phyloP scores from a whole-genome alignment of 2,797 vertebrate species.

The Sparidentex hasta region DNA sequence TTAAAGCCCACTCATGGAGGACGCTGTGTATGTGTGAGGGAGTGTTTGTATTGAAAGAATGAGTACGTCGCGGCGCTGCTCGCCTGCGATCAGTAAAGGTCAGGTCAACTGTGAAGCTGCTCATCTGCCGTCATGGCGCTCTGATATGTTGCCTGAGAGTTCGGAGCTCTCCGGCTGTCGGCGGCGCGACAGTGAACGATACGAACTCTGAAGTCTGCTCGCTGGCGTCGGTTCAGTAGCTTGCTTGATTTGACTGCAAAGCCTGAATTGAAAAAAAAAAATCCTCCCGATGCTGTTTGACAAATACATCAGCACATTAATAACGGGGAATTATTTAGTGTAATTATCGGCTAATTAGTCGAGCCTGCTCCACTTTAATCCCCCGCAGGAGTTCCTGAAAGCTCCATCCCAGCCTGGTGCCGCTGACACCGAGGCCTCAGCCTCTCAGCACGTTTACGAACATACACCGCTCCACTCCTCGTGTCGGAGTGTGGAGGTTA shows the following conservation, averaged over 20 bases:
- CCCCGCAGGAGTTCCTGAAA: conserved; percentile 5
- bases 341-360: conserved; percentile 24
- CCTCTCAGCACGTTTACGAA: neutral
- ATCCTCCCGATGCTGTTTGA: neutral
- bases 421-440: neutral
- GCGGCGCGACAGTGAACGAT: neutral
- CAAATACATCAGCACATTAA: conserved; percentile 12
- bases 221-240: neutral
- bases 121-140: too few species aligned
- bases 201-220: too few species aligned
- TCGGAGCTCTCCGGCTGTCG: neutral
- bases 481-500: neutral
- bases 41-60: too few species aligned
- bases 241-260: conserved; percentile 16
- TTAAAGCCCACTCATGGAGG: too few species aligned
- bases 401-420: neutral
- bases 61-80: too few species aligned
- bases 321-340: conserved; percentile 3
- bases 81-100: too few species aligned
- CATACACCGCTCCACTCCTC: neutral
- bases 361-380: conserved; percentile 14
- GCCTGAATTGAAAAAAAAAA: conserved; percentile 9
- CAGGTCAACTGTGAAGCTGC: too few species aligned
- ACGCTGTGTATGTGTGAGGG: too few species aligned
- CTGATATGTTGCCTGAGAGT: too few species aligned